These are phyloP conservation scores for Lophotis ruficrista DNA, from an alignment of 2,113 vertebrate species.

Conservation along the genomic window DNA sequence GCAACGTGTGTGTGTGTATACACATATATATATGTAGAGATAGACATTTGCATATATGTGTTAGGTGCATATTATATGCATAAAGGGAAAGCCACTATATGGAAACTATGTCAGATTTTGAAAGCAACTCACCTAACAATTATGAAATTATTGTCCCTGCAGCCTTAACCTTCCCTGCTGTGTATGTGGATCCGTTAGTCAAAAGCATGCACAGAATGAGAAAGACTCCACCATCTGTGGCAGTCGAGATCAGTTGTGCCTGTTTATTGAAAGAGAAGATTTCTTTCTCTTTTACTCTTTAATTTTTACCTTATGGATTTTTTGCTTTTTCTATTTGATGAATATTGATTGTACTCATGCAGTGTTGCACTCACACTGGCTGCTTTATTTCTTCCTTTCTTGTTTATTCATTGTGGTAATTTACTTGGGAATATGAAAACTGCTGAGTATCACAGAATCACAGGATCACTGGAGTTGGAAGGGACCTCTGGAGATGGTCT, in stretches of 20 bases:
- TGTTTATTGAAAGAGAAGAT: constrained; percentile 10
- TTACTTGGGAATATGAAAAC: background rate
- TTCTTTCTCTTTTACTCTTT: constrained; percentile 48
- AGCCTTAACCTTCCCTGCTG: background rate
- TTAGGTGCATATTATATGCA: background rate
- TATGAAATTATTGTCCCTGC: background rate
- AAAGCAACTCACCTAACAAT: background rate
- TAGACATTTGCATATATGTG: background rate
- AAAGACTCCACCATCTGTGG: background rate
- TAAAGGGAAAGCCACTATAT: background rate
- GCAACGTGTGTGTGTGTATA: background rate
- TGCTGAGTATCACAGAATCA: constrained; percentile 36
- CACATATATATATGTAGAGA: background rate
- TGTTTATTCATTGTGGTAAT: constrained; percentile 42
- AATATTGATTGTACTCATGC: constrained; percentile 43
- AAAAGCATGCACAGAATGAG: background rate
- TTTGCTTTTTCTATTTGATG: constrained; percentile 62
- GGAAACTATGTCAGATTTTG: background rate
- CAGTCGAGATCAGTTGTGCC: background rate
- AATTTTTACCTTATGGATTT: constrained; percentile 63
- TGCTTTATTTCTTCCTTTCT: constrained; percentile 40
- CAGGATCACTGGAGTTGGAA: background rate
- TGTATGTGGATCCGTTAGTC: background rate
- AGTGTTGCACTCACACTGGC: background rate
- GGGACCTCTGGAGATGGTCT: background rate